phyloP scores from a whole-genome alignment of 2,113 vertebrate genomes.

The Mungos mungo region DNA sequence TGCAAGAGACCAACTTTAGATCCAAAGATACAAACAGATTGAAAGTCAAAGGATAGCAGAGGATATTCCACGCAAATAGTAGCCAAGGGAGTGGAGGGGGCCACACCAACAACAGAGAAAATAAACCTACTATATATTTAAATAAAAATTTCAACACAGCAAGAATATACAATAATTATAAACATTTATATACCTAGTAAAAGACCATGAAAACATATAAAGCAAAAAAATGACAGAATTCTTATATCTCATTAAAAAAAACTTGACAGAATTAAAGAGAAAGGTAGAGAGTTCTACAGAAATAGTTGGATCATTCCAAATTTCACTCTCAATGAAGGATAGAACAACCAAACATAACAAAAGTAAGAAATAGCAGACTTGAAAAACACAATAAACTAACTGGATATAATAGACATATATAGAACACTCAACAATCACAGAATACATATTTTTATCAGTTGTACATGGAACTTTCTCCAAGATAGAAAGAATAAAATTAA shows the following conservation, averaged over 20 bases:
- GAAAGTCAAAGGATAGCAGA: neutral
- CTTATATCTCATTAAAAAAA: neutral
- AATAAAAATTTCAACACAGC: neutral
- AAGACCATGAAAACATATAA: neutral
- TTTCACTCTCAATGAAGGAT: neutral
- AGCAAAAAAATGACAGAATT: neutral
- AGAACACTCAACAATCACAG: neutral
- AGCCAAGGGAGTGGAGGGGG: neutral
- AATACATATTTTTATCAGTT: neutral
- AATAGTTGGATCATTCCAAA: neutral
- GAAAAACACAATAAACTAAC: neutral
- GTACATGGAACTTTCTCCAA: neutral
- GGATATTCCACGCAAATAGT: neutral
- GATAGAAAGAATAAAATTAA: neutral
- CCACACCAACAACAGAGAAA: neutral
- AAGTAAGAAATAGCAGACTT: neutral
- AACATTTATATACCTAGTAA: neutral
- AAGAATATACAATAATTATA: neutral
- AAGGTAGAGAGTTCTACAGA: neutral
- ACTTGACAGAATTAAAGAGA: neutral
- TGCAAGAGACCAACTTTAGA: neutral
- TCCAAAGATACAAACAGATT: neutral
- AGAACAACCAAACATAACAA: neutral
- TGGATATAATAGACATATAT: neutral
- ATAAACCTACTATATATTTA: neutral